Evolutionary conservation across 2,888 invertebrate species (phyloP).

Genomic region (Hirtodrosophila duncani): DNA sequence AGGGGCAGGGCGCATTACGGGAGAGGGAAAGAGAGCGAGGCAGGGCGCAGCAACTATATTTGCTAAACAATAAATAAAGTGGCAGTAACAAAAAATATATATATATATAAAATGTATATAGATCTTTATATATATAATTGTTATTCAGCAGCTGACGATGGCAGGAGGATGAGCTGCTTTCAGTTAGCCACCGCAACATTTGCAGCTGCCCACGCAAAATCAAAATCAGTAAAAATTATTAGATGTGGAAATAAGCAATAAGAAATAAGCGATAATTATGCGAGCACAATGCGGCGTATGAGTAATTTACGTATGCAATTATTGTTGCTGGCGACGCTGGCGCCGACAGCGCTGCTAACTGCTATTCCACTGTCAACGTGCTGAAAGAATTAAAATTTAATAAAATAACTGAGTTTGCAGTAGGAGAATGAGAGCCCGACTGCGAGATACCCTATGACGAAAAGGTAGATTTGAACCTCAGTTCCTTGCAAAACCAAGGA

Average conservation of each 20-base stretch:
- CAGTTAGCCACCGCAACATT: slow-evolving; percentile 40
- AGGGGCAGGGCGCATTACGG: slow-evolving; percentile 39
- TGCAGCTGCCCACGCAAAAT: slow-evolving; percentile 34
- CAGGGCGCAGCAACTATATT: slow-evolving; percentile 33
- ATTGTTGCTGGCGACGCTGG: no score
- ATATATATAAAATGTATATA: slow-evolving; percentile 5
- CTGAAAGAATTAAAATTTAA: slow-evolving; percentile 60
- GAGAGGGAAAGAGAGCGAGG: background rate
- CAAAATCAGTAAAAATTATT: slow-evolving; percentile 20
- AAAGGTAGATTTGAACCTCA: no score
- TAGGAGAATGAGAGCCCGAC: no score
- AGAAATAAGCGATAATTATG: slow-evolving; percentile 55
- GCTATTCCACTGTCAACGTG: slow-evolving; percentile 27
- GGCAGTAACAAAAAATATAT: slow-evolving; percentile 22
- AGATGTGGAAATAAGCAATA: slow-evolving; percentile 21
- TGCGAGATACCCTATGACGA: no score
- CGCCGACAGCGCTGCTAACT: slow-evolving; percentile 34
- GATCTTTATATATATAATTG: slow-evolving; percentile 40
- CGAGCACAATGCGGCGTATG: slow-evolving; percentile 62
- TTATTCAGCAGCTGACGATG: slow-evolving; percentile 51
- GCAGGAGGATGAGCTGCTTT: slow-evolving; percentile 53
- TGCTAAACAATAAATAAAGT: slow-evolving; percentile 61
- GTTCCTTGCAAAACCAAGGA: no score
- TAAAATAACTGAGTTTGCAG: slow-evolving; percentile 12
- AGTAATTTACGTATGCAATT: slow-evolving; percentile 62